Evolutionary conservation across 2,888 invertebrate species (phyloP), one percentile per base, ranked within the genome.

Genomic region (Drosophila meridiana): DNA sequence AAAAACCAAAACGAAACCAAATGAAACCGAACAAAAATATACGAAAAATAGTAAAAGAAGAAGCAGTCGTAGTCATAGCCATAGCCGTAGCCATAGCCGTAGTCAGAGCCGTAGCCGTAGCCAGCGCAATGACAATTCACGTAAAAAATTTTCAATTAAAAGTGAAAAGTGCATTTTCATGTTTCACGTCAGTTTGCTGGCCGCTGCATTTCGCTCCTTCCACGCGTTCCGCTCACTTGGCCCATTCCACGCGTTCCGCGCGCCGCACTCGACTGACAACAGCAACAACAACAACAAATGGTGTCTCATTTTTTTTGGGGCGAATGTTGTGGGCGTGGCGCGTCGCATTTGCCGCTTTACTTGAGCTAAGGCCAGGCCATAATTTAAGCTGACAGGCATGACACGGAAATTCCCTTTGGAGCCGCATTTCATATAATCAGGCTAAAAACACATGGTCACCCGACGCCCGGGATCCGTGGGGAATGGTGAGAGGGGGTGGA

Each of bases 151-250:
- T 86, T 90, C 90, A 86, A 86, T 86, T 86, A 90, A 86, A 90
- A 87, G 80, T 69, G 84, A 82, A 89, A 90, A 89, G 91, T 89
- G 91, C 90, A 90, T 89, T 91, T 91, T 87, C 89, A 89, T 89
- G 89, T 89, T 80, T 82, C 76, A 87, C 79, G 87, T 88, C 91
- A 88, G 76, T 81, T 73, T 61, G 64, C 70, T 26, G 64, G 69
- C 69, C 65, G 73, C 57, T 62, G 63, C 28, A 13, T 30, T 50
- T 20, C 30, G 59, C 53, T 52, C 30, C 32, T 34, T 36, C 26
- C 45, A 26, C 34, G 28, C 30, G 43, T 34, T 36, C 26, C 45
- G 34, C 34, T 40, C 55, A 38, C 36, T 28, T n/a, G 7, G 48
- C 32, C 52, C 52, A 34, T 34, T 26, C 32, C 52, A 34, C 50